Conservation (phyloP, 2,888 invertebrate genomes). For the Spodoptera picta region DNA sequence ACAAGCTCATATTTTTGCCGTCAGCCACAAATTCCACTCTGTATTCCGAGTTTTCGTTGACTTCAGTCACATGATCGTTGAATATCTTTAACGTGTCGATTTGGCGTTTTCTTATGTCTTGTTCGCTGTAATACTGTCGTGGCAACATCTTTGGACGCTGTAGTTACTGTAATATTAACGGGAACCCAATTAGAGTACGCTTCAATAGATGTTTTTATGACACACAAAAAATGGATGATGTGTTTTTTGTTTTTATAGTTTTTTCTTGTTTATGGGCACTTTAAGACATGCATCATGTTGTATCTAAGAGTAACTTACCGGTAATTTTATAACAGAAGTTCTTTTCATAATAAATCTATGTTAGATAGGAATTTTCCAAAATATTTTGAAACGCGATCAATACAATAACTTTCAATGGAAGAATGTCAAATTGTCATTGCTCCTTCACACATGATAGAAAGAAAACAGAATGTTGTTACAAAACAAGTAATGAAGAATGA, state of each 20-base stretch:
- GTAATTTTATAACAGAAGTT: neutral
- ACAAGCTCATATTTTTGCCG: slow-evolving; percentile 90
- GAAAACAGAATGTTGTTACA: too few relatives aligned
- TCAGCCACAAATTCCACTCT: slow-evolving; percentile 91
- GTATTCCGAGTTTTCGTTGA: slow-evolving; percentile 92
- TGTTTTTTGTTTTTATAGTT: slow-evolving; percentile 16
- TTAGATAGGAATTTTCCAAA: slow-evolving; percentile 16
- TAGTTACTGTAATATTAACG: slow-evolving; percentile 30
- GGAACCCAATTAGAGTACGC: neutral
- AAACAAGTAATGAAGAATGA: too few relatives aligned
- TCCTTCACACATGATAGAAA: too few relatives aligned
- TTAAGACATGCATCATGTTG: too few relatives aligned
- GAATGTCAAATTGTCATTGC: too few relatives aligned
- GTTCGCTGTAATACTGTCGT: slow-evolving; percentile 87
- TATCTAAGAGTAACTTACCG: neutral
- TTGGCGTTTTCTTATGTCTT: slow-evolving; percentile 91
- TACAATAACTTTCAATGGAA: slow-evolving; percentile 5
- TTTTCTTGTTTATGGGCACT: too few relatives aligned
- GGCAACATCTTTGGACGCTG: slow-evolving; percentile 82
- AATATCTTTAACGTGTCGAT: slow-evolving; percentile 95
- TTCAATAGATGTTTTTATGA: slow-evolving; percentile 2
- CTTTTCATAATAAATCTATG: too few relatives aligned
- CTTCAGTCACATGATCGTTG: slow-evolving; percentile 93
- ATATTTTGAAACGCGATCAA: slow-evolving; percentile 36
- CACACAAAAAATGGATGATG: too few relatives aligned